These are phyloP conservation scores for Mystacides longicornis DNA, from an alignment of 2,888 invertebrate genomes.

Conservation along the genomic window DNA sequence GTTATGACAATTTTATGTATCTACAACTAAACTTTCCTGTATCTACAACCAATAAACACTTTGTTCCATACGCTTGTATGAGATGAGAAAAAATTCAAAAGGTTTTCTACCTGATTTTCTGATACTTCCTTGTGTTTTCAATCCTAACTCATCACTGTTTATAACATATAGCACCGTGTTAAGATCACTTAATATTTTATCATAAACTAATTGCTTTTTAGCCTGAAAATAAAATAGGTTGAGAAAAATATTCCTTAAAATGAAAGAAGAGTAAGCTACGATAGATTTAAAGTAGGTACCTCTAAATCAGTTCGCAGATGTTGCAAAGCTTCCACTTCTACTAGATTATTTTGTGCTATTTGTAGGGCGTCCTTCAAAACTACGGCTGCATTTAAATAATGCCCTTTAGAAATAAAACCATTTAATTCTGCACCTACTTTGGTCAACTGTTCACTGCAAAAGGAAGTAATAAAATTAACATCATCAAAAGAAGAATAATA, in stretches of 20 bases:
- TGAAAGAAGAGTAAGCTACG: neutral
- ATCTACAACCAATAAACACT: too few relatives aligned
- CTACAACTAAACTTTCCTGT: too few relatives aligned
- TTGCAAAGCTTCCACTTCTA: slow-evolving; percentile 76
- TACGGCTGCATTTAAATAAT: slow-evolving; percentile 81
- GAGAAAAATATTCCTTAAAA: slow-evolving; percentile 1
- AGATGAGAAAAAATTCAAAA: too few relatives aligned
- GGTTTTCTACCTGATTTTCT: slow-evolving; percentile 27
- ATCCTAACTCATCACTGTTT: slow-evolving; percentile 44
- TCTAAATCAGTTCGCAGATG: slow-evolving; percentile 73
- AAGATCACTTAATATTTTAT: slow-evolving; percentile 62
- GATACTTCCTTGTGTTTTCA: slow-evolving; percentile 24
- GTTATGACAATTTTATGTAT: too few relatives aligned
- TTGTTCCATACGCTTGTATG: too few relatives aligned
- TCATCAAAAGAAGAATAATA: neutral
- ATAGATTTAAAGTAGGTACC: slow-evolving; percentile 32
- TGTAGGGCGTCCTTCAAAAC: slow-evolving; percentile 54
- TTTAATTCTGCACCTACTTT: slow-evolving; percentile 65
- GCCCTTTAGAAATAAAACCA: slow-evolving; percentile 59
- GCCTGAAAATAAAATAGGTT: slow-evolving; percentile 21
- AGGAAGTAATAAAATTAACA: too few relatives aligned
- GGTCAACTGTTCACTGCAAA: slow-evolving; percentile 61
- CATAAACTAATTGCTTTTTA: slow-evolving; percentile 54
- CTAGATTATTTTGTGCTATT: slow-evolving; percentile 66
- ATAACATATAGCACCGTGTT: slow-evolving; percentile 63